Base-by-base conservation (phyloP, 2,113 vertebrate species). In the Pseudorhombus dupliciocellatus region DNA sequence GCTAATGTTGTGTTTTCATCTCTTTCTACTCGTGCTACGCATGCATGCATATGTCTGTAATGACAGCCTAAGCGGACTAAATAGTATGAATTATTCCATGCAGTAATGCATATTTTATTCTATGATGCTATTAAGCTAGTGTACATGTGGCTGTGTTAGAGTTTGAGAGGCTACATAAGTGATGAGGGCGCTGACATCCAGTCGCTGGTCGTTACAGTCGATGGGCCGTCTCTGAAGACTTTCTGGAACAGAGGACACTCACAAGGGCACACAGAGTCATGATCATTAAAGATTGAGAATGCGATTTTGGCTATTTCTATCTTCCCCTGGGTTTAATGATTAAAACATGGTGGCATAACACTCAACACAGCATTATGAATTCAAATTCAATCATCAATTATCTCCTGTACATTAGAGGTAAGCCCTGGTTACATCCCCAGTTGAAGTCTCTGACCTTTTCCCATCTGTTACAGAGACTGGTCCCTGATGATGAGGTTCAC, bases 131-230 rank as follows among this genome's bases (percentile, higher is more conserved):
- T 57, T 62, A 51, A 24, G 18, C 21, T 3, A 37, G 52, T 48
- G 54, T 40, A 54, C 31, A 64, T 70, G 25, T 56, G 34, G 11
- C 31, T 24, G n/a, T 61, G 24, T 51, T 15, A 16, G 42, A 30
- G 25, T 46, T 14, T 30, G 44, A 59, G 48, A 51, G 11, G 48
- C 7, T 37, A 44, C 24, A 28, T 77, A 21, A 59, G 66, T 44
- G 48, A 50, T 42, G 31, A 53, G 40, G 54, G 53, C 63, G 16
- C 20, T 83, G 80, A 77, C 73, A 65, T 66, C 55, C 46, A 77
- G 66, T 75, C 55, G 55, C 50, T 16, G 25, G 70, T 70, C 55
- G 59, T 86, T 69, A 80, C 54, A 58, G 16, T n/a, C 51, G 58
- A 62, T 8, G 24, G 20, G 7, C 12, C 3, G 21, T 69, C 70